Evolutionary conservation across 2,888 invertebrate species (phyloP).

Genomic region (Alitta virens): DNA sequence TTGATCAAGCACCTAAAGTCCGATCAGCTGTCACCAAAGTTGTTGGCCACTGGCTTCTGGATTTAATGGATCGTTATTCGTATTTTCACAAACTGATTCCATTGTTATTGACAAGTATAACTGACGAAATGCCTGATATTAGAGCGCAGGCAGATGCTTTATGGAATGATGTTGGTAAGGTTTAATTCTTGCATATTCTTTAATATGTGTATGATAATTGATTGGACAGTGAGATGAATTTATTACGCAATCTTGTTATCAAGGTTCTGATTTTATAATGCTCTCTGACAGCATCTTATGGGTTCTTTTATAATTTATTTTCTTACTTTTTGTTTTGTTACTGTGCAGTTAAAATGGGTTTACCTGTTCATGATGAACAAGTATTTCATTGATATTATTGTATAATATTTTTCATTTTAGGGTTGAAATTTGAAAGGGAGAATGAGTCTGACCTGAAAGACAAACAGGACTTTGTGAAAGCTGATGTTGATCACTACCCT

Average conservation of each 20-base stretch:
- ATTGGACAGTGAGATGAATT: neutral
- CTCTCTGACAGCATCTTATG: neutral
- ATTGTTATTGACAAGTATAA: conserved; percentile 76
- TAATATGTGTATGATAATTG: neutral
- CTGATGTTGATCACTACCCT: conserved; percentile 71
- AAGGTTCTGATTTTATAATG: neutral
- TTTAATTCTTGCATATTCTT: neutral
- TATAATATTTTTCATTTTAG: conserved; percentile 60
- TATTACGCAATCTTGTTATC: too few relatives aligned
- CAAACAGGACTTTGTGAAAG: conserved; percentile 70
- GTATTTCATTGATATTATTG: too few relatives aligned
- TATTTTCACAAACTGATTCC: conserved; percentile 85
- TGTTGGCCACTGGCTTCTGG: conserved; percentile 75
- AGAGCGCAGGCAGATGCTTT: conserved; percentile 46
- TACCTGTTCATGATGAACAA: too few relatives aligned
- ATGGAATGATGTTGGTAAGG: conserved; percentile 56
- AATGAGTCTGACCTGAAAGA: conserved; percentile 86
- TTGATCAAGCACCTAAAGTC: conserved; percentile 79
- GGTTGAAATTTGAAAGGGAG: conserved; percentile 77
- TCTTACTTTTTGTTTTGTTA: too few relatives aligned
- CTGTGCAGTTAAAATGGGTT: too few relatives aligned
- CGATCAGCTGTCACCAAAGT: conserved; percentile 74
- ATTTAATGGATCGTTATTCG: conserved; percentile 82
- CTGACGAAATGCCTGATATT: conserved; percentile 75
- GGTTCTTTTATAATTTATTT: too few relatives aligned